Conservation (phyloP, 2,888 invertebrate species). For the Vesta saturnalis region DNA sequence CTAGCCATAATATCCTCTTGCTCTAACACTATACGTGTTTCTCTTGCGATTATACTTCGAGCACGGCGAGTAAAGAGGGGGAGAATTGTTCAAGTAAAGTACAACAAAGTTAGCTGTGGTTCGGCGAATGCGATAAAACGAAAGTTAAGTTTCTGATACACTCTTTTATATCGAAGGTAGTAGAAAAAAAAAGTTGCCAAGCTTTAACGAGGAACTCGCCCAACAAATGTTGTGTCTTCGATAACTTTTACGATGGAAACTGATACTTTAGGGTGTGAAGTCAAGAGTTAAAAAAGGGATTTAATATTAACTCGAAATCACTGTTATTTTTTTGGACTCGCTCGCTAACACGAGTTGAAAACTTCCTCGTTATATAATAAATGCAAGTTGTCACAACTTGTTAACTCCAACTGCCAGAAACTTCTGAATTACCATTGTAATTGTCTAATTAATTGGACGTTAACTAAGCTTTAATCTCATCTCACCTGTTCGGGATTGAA, state of each 20-base stretch:
- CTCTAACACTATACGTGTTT: constrained; percentile 22
- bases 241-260: constrained; percentile 16
- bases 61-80: constrained; percentile 18
- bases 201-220: constrained; percentile 21
- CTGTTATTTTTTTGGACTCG: not conserved
- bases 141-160: constrained; percentile 27
- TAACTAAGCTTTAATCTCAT: constrained; percentile 2
- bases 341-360: not conserved
- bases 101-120: constrained; percentile 33
- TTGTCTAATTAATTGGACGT: constrained; percentile 20
- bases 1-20: constrained; percentile 21
- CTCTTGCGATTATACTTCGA: constrained; percentile 29
- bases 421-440: constrained; percentile 13
- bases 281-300: constrained; percentile 9
- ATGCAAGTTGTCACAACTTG: not conserved
- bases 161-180: not conserved
- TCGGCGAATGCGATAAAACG: constrained; percentile 34
- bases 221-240: constrained; percentile 31
- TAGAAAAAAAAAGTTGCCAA: constrained; percentile 17
- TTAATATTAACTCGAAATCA: too few species aligned
- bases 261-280: constrained; percentile 14
- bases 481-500: not conserved
- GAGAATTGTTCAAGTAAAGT: constrained; percentile 21
- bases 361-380: not conserved
- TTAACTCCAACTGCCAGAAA: not conserved